Base-by-base conservation (phyloP, 2,888 invertebrate species). In the Scelioninae gen. 1 region DNA sequence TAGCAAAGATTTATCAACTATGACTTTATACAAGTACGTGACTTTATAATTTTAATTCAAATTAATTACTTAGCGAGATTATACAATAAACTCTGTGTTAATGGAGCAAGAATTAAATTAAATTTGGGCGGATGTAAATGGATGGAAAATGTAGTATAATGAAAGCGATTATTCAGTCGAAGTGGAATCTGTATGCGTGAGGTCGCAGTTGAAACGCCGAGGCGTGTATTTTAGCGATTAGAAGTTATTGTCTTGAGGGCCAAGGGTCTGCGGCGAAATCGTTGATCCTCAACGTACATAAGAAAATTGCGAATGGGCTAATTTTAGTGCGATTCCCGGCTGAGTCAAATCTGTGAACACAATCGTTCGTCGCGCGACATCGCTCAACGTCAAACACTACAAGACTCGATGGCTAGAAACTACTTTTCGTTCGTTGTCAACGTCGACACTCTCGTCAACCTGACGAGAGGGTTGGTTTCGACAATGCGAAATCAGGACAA, bases 301-400 rank as follows among this genome's bases (percentile, higher is more conserved):
- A 65, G 76, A 72, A 76, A 78, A 84, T 82, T 75, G 84, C 74
- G 71, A 74, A 80, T 80, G 77, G 74, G 71, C 76, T 84, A 84
- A 84, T 82, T 82, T 84, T 84, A 82, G 84, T 65, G 74, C 80
- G 62, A 84, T 79, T 84, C 81, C 60, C 72, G 76, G 68, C 79
- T 43, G 63, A 82, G 79, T 79, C 65, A 90, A 89, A 89, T 89
- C 87, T 87, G 88, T 86, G 89, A 90, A 91, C 91, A 91, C 91
- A 92, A 92, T 92, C 88, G 89, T 86, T 87, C 88, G 89, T 89
- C 91, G 88, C 89, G 87, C 85, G 86, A 87, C 91, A 92, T 92
- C 91, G 90, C 88, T 92, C 92, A 92, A 92, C 88, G 92, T 92
- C 92, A 88, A 81, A 85, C 83, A 85, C 77, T 91, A 92, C 92